A percentile compares a stretch with the other conserved stretches of the same genome.
phyloP scores from a whole-genome alignment of 2,888 invertebrate species.

The Protodeltote pygarga region DNA sequence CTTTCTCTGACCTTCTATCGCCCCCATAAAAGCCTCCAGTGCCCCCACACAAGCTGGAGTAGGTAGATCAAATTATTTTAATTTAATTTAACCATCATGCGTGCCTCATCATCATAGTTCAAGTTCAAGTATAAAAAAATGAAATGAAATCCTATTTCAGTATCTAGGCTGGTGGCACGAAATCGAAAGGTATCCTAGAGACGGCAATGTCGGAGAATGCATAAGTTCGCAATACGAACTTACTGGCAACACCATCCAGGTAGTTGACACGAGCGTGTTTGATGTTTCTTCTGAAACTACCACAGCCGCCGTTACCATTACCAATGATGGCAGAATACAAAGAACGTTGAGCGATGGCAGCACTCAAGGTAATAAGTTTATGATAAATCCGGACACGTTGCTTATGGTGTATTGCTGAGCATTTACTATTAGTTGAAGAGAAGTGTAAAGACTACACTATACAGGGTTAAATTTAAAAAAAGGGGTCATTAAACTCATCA shows the following conservation, averaged over 20 bases:
- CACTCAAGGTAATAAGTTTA: constrained; percentile 38
- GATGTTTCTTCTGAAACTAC: constrained; percentile 49
- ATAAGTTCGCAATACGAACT: constrained; percentile 62
- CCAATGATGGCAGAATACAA: constrained; percentile 59
- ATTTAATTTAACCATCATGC: no score
- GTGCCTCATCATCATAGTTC: no score
- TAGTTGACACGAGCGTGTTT: constrained; percentile 64
- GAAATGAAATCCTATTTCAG: constrained; percentile 63
- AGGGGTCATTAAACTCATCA: no score
- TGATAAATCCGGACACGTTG: not conserved
- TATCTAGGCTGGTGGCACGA: constrained; percentile 79
- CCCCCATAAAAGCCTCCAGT: no score
- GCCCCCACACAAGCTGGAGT: no score
- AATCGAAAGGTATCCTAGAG: constrained; percentile 68
- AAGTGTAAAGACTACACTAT: no score
- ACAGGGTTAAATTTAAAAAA: no score
- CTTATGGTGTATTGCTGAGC: no score
- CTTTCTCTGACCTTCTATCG: no score
- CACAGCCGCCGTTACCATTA: constrained; percentile 56
- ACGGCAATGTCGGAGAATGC: constrained; percentile 60
- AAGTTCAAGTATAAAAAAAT: no score
- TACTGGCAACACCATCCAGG: constrained; percentile 51
- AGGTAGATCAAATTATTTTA: no score
- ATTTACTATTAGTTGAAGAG: no score
- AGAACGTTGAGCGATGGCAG: constrained; percentile 53